Evolutionary conservation across 2,888 invertebrate species (phyloP).

Genomic region (Eudemis profundana): DNA sequence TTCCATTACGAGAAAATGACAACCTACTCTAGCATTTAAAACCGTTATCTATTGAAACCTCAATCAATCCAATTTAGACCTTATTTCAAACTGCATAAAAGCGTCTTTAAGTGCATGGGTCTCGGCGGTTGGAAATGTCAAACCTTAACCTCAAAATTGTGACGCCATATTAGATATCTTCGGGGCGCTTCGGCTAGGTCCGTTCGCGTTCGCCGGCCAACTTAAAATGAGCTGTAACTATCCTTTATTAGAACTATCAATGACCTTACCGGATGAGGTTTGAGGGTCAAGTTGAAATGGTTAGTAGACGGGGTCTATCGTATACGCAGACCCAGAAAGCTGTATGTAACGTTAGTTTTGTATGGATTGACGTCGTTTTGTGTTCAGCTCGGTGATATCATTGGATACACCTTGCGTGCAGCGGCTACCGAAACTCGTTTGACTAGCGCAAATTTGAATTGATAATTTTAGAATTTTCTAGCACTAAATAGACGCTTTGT

Average conservation of each 20-base stretch:
- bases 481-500: constrained; percentile 15
- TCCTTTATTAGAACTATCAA: constrained; percentile 48
- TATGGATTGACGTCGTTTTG: background rate
- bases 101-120: constrained; percentile 48
- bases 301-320: constrained; percentile 65
- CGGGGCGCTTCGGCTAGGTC: constrained; percentile 63
- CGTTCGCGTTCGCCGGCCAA: constrained; percentile 55
- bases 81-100: constrained; percentile 53
- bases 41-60: constrained; percentile 51
- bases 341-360: background rate
- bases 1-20: constrained; percentile 74
- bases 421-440: constrained; percentile 45
- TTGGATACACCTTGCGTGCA: constrained; percentile 64
- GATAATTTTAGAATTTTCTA: constrained; percentile 38
- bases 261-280: constrained; percentile 47
- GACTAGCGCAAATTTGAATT: constrained; percentile 36
- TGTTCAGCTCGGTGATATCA: constrained; percentile 7
- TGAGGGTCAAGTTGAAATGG: constrained; percentile 61
- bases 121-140: constrained; percentile 77
- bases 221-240: constrained; percentile 54
- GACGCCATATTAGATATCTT: constrained; percentile 77
- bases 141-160: constrained; percentile 85
- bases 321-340: constrained; percentile 46
- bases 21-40: constrained; percentile 68
- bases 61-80: constrained; percentile 57